phyloP scores from a whole-genome alignment of 53 echinoderm and acorn worm species.

The Stichopus horrens region DNA sequence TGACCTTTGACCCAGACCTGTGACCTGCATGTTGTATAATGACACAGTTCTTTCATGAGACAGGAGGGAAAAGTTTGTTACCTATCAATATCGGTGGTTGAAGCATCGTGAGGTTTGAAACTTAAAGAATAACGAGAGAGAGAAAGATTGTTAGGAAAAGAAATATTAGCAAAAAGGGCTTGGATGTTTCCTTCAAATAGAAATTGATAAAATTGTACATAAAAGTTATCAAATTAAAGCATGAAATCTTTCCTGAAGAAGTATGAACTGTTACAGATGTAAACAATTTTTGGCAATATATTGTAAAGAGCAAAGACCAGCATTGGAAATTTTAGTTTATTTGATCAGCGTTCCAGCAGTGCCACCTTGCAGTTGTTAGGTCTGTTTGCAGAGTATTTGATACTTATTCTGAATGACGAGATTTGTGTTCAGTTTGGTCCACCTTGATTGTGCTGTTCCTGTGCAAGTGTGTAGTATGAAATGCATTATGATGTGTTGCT shows the following conservation, averaged over 20 bases:
- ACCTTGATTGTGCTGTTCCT: not conserved
- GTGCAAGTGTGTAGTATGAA: not conserved
- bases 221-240: not conserved
- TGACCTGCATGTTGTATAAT: not conserved
- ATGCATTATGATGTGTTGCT: too few relatives aligned
- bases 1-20: not conserved
- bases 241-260: not conserved
- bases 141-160: too few relatives aligned
- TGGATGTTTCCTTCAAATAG: too few relatives aligned
- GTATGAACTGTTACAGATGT: not conserved
- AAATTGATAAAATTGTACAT: too few relatives aligned
- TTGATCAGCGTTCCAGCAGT: not conserved
- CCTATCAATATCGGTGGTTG: too few relatives aligned
- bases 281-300: not conserved
- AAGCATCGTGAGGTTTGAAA: too few relatives aligned
- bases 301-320: not conserved
- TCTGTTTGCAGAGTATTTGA: not conserved
- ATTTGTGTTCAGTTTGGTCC: not conserved
- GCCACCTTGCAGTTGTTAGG: not conserved
- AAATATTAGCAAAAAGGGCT: too few relatives aligned
- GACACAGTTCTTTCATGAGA: not conserved
- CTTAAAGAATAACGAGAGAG: too few relatives aligned
- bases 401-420: not conserved
- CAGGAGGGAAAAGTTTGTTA: too few relatives aligned
- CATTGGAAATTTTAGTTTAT: not conserved